phyloP scores from a whole-genome alignment of 2,113 vertebrate genomes.

The Centrocercus urophasianus region DNA sequence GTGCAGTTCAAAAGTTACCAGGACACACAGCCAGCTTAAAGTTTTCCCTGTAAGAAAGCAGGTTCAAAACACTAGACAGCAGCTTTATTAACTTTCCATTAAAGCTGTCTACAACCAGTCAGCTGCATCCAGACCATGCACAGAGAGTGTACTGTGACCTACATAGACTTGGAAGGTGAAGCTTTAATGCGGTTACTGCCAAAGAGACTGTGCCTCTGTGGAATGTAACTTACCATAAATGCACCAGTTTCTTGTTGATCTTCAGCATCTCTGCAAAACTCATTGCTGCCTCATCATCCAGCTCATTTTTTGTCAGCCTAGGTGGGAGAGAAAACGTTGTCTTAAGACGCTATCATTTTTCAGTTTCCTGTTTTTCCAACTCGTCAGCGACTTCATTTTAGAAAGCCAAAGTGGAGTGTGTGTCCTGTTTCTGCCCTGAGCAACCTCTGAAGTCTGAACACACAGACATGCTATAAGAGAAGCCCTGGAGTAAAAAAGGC shows the following conservation, averaged over 20 bases:
- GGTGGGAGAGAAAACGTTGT: background rate
- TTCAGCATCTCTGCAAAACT: slow-evolving; percentile 82
- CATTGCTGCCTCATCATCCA: slow-evolving; percentile 81
- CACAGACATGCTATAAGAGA: slow-evolving; percentile 5
- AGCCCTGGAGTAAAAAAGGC: background rate
- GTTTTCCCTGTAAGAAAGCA: background rate
- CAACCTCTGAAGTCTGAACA: background rate
- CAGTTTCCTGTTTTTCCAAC: background rate
- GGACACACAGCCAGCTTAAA: background rate
- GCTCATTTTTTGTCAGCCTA: slow-evolving; percentile 82
- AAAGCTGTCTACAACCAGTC: slow-evolving; percentile 39
- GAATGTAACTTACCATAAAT: slow-evolving; percentile 81
- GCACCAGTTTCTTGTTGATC: slow-evolving; percentile 79
- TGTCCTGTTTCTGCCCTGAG: slow-evolving; percentile 24
- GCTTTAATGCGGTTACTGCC: slow-evolving; percentile 36
- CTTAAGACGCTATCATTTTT: background rate
- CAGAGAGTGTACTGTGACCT: slow-evolving; percentile 51
- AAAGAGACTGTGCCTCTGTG: slow-evolving; percentile 19
- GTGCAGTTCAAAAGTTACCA: background rate
- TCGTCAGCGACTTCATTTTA: slow-evolving; percentile 17
- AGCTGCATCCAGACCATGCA: slow-evolving; percentile 38
- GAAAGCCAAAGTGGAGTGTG: background rate
- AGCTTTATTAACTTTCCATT: slow-evolving; percentile 16
- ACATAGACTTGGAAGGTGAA: slow-evolving; percentile 56
- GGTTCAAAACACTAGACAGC: background rate